Base-by-base conservation (phyloP, 2,888 invertebrate species). In the Cryptosula pallasiana region DNA sequence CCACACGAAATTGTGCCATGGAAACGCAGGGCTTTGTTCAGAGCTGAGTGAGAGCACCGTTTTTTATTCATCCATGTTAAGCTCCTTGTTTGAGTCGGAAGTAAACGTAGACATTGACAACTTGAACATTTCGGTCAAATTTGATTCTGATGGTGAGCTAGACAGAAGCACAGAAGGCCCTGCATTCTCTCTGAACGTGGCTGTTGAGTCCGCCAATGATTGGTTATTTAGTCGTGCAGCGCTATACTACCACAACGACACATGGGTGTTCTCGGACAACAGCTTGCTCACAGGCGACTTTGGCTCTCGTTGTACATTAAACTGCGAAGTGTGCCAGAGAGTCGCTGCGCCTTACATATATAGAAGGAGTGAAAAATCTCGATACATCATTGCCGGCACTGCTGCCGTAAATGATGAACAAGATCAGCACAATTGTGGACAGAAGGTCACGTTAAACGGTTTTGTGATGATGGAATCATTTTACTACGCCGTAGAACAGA, bases 401-500 rank as follows among this genome's bases (percentile, higher is more conserved):
- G 13, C 63, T 2, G 25, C 32, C 13, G 63, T 32, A 3, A 63
- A 16, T 63, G 63, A 32, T 25, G n/a, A 13, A 32, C 16, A 3
- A 9, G 63, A 32, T n/a, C 2, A 9, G 63, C 63, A 32, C 9
- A 5, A 27, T 5, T 63, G 63, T 63, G 63, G 63, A 2, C 27
- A 27, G 13, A 32, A 63, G 20, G 63, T 63, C 1, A 32, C 63
- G 9, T 5, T 34, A 20, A 63, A 63, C 32, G 63, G 63, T 13
- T 63, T 63, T 35, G 70, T 72, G 55, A 71, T 70, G 25, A 29
- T 74, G 72, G 73, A 74, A 58, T 73, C 74, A 25, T 55, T 74
- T 25, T 73, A 73, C 54, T 74, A 63, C 29, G 74, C 74, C 13
- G 57, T 74, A 23, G 72, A 73, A 57, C 71, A 69, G 69, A 73